phyloP scores from a whole-genome alignment of 2,113 vertebrate species.

The Nestor notabilis region DNA sequence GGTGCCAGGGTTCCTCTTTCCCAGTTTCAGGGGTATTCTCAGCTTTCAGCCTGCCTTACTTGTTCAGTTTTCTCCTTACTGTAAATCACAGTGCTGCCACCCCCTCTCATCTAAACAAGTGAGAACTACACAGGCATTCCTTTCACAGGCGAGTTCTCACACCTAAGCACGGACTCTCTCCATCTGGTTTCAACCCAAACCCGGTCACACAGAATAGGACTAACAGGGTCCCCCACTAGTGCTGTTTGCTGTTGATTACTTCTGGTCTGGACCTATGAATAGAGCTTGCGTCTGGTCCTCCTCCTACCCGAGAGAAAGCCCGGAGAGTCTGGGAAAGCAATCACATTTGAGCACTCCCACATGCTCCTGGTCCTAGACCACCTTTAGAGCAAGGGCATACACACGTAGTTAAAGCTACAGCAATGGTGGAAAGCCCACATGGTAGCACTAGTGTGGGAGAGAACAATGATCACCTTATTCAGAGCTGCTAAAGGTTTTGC shows the following conservation, averaged over 20 bases:
- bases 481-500: background rate
- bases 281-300: slow-evolving; percentile 6
- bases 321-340: background rate
- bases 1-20: background rate
- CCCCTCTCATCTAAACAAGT: background rate
- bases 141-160: background rate
- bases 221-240: background rate
- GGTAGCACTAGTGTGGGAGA: background rate
- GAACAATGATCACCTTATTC: background rate
- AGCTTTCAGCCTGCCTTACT: background rate
- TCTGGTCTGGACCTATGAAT: background rate
- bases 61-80: background rate
- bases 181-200: slow-evolving; percentile 21
- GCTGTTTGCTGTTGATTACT: background rate
- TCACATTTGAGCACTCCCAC: background rate
- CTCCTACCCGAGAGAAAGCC: background rate
- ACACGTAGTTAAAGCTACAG: background rate
- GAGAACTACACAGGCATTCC: background rate
- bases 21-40: background rate
- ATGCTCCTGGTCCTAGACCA: background rate
- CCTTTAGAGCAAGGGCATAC: background rate
- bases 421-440: background rate
- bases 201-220: background rate
- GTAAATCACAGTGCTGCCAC: background rate
- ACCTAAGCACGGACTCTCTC: background rate